A percentile compares a stretch with the other conserved stretches of the same genome.
phyloP scores from a whole-genome alignment of 2,113 vertebrate species.

The Eulacestoma nigropectus region DNA sequence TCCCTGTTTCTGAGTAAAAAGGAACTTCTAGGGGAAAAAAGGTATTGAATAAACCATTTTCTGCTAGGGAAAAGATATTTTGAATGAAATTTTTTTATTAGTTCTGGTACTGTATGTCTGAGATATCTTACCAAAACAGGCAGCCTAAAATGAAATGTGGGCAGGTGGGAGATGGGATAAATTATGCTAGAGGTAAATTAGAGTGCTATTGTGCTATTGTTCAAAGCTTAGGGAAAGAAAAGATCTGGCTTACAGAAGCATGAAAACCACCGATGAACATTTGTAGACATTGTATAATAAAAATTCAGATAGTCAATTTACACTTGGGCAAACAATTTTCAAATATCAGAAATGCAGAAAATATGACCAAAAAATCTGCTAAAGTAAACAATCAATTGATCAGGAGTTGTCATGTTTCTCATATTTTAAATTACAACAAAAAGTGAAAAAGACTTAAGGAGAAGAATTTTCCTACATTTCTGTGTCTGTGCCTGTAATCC shows the following conservation, averaged over 20 bases:
- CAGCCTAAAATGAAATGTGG: neutral
- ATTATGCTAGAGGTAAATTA: neutral
- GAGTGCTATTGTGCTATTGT: neutral
- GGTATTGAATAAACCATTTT: neutral
- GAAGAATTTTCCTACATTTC: neutral
- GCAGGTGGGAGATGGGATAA: neutral
- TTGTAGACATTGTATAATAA: neutral
- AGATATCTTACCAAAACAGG: neutral
- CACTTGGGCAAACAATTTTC: neutral
- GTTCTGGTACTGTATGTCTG: neutral
- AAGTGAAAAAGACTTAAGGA: neutral
- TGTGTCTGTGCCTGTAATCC: neutral
- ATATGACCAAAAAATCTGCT: neutral
- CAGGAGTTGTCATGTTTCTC: neutral
- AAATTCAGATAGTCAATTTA: neutral
- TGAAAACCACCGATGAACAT: neutral
- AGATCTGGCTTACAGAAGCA: neutral
- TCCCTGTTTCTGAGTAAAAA: neutral
- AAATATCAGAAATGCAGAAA: neutral
- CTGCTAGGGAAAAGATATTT: neutral
- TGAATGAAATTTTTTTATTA: neutral
- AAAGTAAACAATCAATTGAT: neutral
- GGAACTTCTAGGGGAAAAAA: fast-evolving
- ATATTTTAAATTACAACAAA: neutral
- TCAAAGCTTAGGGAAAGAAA: neutral